Evolutionary conservation across 2,113 vertebrate genomes (phyloP), one percentile per base, ranked within the genome.

Genomic region (Ochotona princeps): DNA sequence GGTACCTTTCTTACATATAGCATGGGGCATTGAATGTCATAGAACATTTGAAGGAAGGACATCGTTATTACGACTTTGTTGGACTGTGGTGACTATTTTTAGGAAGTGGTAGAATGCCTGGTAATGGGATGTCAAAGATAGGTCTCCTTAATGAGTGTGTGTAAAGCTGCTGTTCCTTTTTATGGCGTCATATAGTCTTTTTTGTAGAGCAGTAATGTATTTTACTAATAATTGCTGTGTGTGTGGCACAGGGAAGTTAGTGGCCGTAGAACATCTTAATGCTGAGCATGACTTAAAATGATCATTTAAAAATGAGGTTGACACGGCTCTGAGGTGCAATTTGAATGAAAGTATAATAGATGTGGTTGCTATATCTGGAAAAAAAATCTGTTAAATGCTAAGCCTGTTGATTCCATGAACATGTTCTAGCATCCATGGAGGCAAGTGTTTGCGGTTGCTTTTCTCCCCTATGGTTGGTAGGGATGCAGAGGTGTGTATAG

Each of bases 41-140:
- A 74, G 35, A 89, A 83, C 47, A 80, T 93, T 96, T 88, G 90
- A 88, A 91, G 57, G 74, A 72, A 94, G 57, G 44, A 92, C 75
- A 21, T 83, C 87, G 47, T n/a, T 87, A 86, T n/a, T 10, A 63
- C 2, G 30, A 76, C 66, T 86, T 87, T 66, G 61, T 80, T 84
- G 57, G 28, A 88, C 70, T 85, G 17, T 44, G 44, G 44, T 81
- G 81, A 74, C 89, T 78, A 32, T 38, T 79, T 87, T 54, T 60
- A 83, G 32, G 89, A 96, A 93, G 80, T 95, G 76, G 86, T 87
- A 38, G 69, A 89, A 89, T 96, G 92, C 95, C 93, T 92, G 89
- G 47, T 69, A 92, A 72, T 69, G 38, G 69, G 32, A 67, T 91
- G 70, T 94, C 93, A 85, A 82, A 95, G 76, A 26, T 92, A 96